These are phyloP conservation scores for Volucella zonaria DNA, from an alignment of 2,888 invertebrate species.

Conservation along the genomic window DNA sequence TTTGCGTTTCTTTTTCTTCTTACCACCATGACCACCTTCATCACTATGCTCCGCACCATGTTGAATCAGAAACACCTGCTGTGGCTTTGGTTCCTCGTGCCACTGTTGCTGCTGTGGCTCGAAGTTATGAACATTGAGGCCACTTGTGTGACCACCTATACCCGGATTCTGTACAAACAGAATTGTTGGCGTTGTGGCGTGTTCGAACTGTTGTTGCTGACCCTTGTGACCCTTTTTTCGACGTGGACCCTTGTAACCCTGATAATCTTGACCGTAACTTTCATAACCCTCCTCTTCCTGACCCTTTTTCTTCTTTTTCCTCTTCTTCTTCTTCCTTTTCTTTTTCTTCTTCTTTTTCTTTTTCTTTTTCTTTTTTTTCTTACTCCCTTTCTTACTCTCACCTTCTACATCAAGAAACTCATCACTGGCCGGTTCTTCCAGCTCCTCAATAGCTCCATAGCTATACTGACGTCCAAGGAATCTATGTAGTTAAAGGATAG, in stretches of 20 bases:
- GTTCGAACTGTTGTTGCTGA: constrained; percentile 46
- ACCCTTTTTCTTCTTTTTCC: constrained; percentile 58
- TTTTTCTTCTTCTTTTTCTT: constrained; percentile 73
- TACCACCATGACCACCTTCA: constrained; percentile 74
- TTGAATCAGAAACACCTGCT: constrained; percentile 57
- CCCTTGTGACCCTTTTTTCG: constrained; percentile 75
- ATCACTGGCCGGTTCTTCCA: constrained; percentile 78
- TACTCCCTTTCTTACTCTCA: constrained; percentile 74
- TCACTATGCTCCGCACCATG: constrained; percentile 47
- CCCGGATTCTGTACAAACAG: constrained; percentile 77
- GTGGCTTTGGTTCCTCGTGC: constrained; percentile 61
- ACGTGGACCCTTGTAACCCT: constrained; percentile 35
- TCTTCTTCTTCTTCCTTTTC: constrained; percentile 56
- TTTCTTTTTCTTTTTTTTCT: constrained; percentile 77
- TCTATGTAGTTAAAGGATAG: constrained; percentile 73
- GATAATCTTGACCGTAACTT: constrained; percentile 21
- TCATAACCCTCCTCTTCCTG: constrained; percentile 45
- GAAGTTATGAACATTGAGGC: constrained; percentile 31
- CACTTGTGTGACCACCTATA: constrained; percentile 28
- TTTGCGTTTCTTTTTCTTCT: constrained; percentile 63
- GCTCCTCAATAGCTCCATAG: constrained; percentile 71
- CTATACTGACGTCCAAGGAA: constrained; percentile 81
- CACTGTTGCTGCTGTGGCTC: constrained; percentile 47
- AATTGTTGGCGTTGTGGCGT: constrained; percentile 78
- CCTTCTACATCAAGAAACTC: constrained; percentile 80